Base-by-base conservation (phyloP, 2,888 invertebrate genomes). In the Dermolepida albohirtum region DNA sequence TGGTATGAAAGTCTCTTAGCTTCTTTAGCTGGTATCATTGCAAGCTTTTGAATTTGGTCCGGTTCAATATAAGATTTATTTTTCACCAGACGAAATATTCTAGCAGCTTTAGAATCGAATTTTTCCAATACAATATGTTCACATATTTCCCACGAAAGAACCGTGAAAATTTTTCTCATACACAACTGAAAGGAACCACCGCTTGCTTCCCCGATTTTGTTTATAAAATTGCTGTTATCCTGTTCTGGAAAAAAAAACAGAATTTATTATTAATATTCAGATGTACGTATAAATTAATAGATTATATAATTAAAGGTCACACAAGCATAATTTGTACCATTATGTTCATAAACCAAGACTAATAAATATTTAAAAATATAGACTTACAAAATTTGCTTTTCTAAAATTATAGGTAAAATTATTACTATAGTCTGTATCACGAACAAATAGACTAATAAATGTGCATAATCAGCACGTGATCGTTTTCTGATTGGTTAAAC, bases 21-120 rank as follows among this genome's bases (percentile, higher is more conserved):
- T 81, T 97, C 96, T 81, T 97, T 98, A 22, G 94, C 92, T 0
- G 95, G 94, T 75, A 98, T 89, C 97, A 98, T 96, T 0, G 94
- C 96, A 74, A 93, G 85, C 77, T 94, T 93, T 80, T 97, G 96
- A 67, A 98, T 92, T 79, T 94, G 92, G 71, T 95, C 96, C 75
- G 96, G 95, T 81, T 97, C 97, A 68, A 97, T 89, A 78, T 90
- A 95, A 74, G 91, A 91, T 78, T 92, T 93, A 43, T 87, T 82
- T 55, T 92, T 87, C 39, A 98, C 89, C 70, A 98, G 87, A 70
- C 96, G 91, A 81, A 96, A 97, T 78, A 96, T 93, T 81, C 95
- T 87, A 0, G 93, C 91, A 0, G 95, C 93, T 82, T 94, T 93
- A 2, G 90, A 88, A 49, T 95, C 95, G 78, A 93, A 93, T 74